A percentile compares a stretch with the other conserved stretches of the same genome.
Evolutionary conservation across 2,888 invertebrate genomes (phyloP).

Genomic region (Autographa gamma): DNA sequence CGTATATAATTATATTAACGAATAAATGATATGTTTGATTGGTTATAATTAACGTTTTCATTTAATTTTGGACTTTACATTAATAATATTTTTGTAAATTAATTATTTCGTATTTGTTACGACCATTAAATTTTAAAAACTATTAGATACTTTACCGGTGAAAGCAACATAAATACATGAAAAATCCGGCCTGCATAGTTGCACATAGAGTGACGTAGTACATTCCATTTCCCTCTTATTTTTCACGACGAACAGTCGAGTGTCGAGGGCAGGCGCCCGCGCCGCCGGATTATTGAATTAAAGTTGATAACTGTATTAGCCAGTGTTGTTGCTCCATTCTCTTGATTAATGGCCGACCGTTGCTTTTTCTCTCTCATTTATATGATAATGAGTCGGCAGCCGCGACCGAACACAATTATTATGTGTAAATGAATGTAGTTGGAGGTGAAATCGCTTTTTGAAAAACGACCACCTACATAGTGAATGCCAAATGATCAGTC

Average conservation of each 20-base stretch:
- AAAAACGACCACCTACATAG: conserved; percentile 59
- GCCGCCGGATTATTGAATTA: conserved; percentile 85
- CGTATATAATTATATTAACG: no score
- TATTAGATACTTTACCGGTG: background rate
- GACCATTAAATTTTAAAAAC: no score
- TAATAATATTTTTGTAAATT: no score
- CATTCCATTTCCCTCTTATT: conserved; percentile 82
- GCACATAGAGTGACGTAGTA: conserved; percentile 78
- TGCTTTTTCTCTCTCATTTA: conserved; percentile 88
- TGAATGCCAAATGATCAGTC: conserved; percentile 66
- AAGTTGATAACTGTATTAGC: conserved; percentile 89
- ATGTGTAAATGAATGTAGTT: conserved; percentile 82
- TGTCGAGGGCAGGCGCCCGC: conserved; percentile 76
- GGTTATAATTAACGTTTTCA: no score
- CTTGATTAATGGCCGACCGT: conserved; percentile 84
- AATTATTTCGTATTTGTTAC: no score
- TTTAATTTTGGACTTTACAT: no score
- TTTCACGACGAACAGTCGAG: conserved; percentile 82
- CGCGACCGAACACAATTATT: conserved; percentile 83
- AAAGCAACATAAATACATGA: background rate
- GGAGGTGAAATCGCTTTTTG: conserved; percentile 75
- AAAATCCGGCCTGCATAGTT: background rate
- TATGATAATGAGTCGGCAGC: conserved; percentile 86
- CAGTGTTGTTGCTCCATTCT: conserved; percentile 86
- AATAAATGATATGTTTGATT: no score